These are phyloP conservation scores for Drosophila sproati DNA, from an alignment of 1,140 invertebrate species.

Conservation along the genomic window DNA sequence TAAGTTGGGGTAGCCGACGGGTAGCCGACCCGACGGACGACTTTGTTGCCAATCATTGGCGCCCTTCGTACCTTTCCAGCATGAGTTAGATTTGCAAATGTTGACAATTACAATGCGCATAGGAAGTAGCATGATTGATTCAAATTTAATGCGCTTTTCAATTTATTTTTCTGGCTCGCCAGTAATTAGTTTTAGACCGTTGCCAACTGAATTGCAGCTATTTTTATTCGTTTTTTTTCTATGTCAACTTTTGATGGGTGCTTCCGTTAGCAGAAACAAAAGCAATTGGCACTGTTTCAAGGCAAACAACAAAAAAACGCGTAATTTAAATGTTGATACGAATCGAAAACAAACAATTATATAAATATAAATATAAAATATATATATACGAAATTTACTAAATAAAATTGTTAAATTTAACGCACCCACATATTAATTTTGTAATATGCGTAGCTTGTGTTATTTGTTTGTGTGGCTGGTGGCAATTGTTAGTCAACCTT, in stretches of 20 bases:
- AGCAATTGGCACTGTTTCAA: conserved; percentile 59
- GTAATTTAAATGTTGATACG: background rate
- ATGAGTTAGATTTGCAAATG: conserved; percentile 36
- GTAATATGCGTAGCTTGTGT: too few relatives aligned
- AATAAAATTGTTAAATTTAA: too few relatives aligned
- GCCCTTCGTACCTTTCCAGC: conserved; percentile 2
- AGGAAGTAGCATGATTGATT: conserved; percentile 69
- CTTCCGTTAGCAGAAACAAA: conserved; percentile 42
- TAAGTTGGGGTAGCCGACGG: background rate
- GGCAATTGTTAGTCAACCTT: conserved; percentile 55
- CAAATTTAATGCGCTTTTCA: conserved; percentile 69
- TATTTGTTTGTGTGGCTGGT: conserved; percentile 7
- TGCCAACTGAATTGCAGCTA: conserved; percentile 62
- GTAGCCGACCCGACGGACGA: background rate
- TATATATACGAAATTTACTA: background rate
- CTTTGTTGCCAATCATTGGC: conserved; percentile 39
- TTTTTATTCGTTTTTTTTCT: background rate
- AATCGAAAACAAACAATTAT: background rate
- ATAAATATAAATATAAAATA: background rate
- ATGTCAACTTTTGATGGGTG: conserved; percentile 63
- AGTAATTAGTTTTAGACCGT: conserved; percentile 68
- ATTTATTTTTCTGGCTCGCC: conserved; percentile 43
- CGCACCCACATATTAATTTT: too few relatives aligned
- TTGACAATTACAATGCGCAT: conserved; percentile 28
- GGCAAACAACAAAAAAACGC: conserved; percentile 18